phyloP scores from a whole-genome alignment of 2,888 invertebrate genomes.

The Acanthosepion esculentum region DNA sequence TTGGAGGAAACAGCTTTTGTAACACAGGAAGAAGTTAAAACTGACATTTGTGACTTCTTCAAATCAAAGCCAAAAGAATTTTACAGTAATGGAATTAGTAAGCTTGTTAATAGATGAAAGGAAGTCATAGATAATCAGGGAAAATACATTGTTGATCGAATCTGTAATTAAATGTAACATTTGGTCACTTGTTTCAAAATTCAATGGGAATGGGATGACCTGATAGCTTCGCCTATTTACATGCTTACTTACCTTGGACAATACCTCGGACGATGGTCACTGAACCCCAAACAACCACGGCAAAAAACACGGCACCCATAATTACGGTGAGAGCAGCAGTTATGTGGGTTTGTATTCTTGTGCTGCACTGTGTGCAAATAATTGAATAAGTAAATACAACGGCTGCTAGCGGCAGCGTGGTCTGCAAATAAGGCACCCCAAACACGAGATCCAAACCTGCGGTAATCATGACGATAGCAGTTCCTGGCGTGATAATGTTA shows the following conservation, averaged over 20 bases:
- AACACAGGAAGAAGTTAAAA: too few species aligned
- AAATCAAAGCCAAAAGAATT: too few species aligned
- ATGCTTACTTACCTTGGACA: constrained; percentile 52
- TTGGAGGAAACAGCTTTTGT: too few species aligned
- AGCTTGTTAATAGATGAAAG: too few species aligned
- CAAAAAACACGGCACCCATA: constrained; percentile 54
- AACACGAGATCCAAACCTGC: constrained; percentile 62
- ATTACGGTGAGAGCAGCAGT: constrained; percentile 56
- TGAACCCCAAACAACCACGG: constrained; percentile 56
- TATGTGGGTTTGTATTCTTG: constrained; percentile 53
- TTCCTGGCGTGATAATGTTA: constrained; percentile 60
- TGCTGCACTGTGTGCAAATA: constrained; percentile 53
- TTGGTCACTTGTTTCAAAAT: too few species aligned
- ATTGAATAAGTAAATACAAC: constrained; percentile 56
- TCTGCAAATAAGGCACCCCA: constrained; percentile 57
- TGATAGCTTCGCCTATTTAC: too few species aligned
- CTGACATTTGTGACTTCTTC: too few species aligned
- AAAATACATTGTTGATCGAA: too few species aligned
- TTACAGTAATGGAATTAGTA: too few species aligned
- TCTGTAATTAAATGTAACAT: too few species aligned
- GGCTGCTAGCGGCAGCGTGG: constrained; percentile 55
- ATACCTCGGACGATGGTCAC: constrained; percentile 56
- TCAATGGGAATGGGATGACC: too few species aligned
- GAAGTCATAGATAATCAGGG: too few species aligned
- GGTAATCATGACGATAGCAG: constrained; percentile 59